A percentile compares a stretch with the other conserved stretches of the same genome.
phyloP scores from a whole-genome alignment of 2,113 vertebrate genomes.

The Balaeniceps rex region DNA sequence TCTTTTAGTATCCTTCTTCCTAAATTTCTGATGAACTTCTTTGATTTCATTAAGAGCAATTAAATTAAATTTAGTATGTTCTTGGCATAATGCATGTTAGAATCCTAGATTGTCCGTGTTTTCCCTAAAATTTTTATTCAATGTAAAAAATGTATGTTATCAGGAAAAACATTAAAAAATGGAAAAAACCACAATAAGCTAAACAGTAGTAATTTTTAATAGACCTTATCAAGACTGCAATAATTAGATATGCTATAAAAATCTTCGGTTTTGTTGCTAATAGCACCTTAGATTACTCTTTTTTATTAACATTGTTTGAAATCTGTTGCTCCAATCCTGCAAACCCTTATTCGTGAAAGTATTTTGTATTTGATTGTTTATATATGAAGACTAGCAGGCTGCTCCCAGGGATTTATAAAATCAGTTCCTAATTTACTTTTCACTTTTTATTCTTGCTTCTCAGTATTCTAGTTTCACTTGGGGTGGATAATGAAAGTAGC shows the following conservation, averaged over 20 bases:
- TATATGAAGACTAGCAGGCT: neutral
- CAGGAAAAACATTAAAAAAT: neutral
- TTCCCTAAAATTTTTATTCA: neutral
- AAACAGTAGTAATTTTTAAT: neutral
- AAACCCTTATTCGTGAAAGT: neutral
- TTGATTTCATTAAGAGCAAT: neutral
- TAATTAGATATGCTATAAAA: neutral
- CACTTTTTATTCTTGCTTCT: slow-evolving; percentile 1
- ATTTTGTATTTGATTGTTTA: neutral
- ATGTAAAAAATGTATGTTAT: neutral
- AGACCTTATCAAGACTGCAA: neutral
- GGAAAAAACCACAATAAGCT: neutral
- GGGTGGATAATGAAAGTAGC: neutral
- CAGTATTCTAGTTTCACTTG: neutral
- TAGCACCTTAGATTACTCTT: neutral
- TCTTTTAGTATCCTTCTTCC: neutral
- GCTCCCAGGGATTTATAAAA: neutral
- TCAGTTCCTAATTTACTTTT: neutral
- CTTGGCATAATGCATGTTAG: neutral
- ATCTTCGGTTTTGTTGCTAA: neutral
- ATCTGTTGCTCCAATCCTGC: neutral
- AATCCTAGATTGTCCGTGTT: neutral
- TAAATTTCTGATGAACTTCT: neutral
- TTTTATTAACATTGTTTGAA: neutral
- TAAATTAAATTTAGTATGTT: neutral